These are phyloP conservation scores for Crenichthys baileyi DNA, from an alignment of 2,797 vertebrate genomes.

Conservation along the genomic window DNA sequence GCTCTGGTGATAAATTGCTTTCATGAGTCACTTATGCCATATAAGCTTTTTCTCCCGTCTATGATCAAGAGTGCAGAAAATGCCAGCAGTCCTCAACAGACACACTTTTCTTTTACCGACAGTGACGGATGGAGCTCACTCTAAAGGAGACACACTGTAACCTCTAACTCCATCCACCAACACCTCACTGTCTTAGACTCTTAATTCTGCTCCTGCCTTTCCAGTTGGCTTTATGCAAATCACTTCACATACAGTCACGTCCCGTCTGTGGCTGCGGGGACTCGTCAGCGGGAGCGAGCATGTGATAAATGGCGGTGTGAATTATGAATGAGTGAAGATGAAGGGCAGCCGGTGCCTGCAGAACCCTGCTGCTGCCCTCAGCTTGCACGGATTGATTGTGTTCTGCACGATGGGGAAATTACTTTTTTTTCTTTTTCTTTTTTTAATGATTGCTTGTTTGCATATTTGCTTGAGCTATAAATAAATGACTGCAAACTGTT, in stretches of 20 bases:
- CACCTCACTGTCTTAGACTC: constrained; percentile 12
- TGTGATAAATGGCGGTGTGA: constrained; percentile 73
- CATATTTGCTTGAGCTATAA: constrained; percentile 16
- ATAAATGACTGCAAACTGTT: constrained; percentile 12
- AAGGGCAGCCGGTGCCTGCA: constrained; percentile 43
- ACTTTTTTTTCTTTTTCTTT: background rate
- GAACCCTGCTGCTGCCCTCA: constrained; percentile 36
- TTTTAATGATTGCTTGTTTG: constrained; percentile 10
- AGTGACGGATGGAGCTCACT: constrained; percentile 54
- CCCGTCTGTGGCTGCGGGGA: constrained; percentile 33
- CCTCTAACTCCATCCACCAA: constrained; percentile 7
- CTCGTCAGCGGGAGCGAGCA: constrained; percentile 51
- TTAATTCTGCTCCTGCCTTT: constrained; percentile 33
- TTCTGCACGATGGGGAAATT: background rate
- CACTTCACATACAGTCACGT: constrained; percentile 35
- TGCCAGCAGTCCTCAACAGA: constrained; percentile 44
- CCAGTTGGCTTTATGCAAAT: constrained; percentile 29
- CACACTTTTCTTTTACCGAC: constrained; percentile 37
- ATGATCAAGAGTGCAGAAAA: constrained; percentile 61
- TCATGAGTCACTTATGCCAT: constrained; percentile 60
- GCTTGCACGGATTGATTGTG: constrained; percentile 15
- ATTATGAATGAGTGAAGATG: constrained; percentile 77
- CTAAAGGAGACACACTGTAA: constrained; percentile 37
- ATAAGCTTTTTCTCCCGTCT: constrained; percentile 52
- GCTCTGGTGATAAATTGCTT: constrained; percentile 51